Evolutionary conservation across 2,797 vertebrate species (phyloP).

Genomic region (Acanthopagrus latus): DNA sequence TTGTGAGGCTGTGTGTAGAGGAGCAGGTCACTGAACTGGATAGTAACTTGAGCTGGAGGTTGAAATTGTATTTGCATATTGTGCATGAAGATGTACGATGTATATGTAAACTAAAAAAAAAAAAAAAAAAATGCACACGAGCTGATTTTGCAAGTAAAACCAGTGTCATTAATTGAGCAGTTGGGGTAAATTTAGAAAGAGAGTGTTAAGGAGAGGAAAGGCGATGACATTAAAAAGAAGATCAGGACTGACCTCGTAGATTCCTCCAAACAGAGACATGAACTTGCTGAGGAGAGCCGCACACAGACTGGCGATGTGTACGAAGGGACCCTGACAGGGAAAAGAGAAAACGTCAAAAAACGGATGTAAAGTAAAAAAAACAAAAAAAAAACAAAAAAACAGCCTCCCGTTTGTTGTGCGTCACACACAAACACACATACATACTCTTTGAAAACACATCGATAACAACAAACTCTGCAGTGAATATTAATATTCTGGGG

Average conservation of each 20-base stretch:
- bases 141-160: not conserved
- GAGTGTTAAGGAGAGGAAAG: not conserved
- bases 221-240: not conserved
- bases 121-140: not conserved
- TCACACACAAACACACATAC: not conserved
- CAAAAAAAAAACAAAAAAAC: not conserved
- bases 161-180: not conserved
- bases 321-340: conserved; percentile 91
- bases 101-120: not conserved
- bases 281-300: conserved; percentile 96
- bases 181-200: not conserved
- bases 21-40: not conserved
- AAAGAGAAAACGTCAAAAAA: conserved; percentile 5
- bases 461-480: conserved; percentile 26
- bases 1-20: not conserved
- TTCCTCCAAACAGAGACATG: conserved; percentile 97
- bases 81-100: not conserved
- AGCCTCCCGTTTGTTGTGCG: not conserved
- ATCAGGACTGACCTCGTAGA: conserved; percentile 90
- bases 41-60: not conserved
- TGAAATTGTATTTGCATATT: not conserved
- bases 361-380: not conserved
- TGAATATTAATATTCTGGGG: conserved; percentile 42
- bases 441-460: conserved; percentile 26
- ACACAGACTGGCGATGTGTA: conserved; percentile 96